Conservation (phyloP, 2,113 vertebrate genomes). For the Bucco capensis region DNA sequence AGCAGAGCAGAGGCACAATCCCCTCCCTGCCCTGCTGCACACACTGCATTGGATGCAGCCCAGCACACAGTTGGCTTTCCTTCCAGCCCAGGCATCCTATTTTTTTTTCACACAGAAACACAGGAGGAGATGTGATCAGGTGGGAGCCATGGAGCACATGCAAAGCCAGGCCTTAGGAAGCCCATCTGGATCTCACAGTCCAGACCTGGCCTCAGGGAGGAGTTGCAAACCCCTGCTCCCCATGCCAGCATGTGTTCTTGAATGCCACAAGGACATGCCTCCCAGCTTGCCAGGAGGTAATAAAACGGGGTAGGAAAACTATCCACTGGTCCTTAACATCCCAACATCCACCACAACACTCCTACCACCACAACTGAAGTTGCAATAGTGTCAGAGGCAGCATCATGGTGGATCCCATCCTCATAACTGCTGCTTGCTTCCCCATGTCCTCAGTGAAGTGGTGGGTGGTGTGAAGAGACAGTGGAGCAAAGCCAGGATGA, state of each 20-base stretch:
- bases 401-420: not conserved
- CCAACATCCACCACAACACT: not conserved
- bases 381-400: not conserved
- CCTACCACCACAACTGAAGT: not conserved
- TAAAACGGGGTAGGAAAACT: not conserved
- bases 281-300: not conserved
- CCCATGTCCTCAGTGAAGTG: not conserved
- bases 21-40: no score
- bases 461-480: not conserved
- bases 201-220: not conserved
- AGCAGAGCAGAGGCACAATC: no score
- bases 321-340: not conserved
- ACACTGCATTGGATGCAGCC: no score
- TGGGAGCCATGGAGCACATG: not conserved
- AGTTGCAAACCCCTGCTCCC: not conserved
- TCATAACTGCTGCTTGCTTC: accelerated
- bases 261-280: not conserved
- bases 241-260: not conserved
- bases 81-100: not conserved
- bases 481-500: not conserved
- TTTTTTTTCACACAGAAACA: not conserved
- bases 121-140: no score
- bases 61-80: no score
- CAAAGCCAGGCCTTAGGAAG: not conserved
- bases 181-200: not conserved